Base-by-base conservation (phyloP, 2,797 vertebrate genomes). In the Tangara arthus region DNA sequence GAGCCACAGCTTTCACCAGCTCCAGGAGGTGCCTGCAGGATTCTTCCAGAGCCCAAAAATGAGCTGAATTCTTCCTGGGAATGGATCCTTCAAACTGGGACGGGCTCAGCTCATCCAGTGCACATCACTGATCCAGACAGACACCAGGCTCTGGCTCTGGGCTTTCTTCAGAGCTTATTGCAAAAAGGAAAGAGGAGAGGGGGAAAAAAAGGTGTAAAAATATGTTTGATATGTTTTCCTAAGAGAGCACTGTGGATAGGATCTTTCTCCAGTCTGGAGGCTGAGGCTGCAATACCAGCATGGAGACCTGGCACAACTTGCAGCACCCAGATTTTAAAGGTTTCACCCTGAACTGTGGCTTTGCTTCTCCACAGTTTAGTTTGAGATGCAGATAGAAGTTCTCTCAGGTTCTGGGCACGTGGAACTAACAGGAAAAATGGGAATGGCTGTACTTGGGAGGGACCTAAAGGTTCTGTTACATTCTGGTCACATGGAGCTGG, bases 151-250 rank as follows among this genome's bases (percentile, higher is more conserved):
- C 76, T 16, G 37, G 20, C 55, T 81, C 91, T 91, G 82, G 28
- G 63, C 72, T 86, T 64, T 15, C 42, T 81, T 65, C 65, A 50
- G 56, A 17, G 47, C 30, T 42, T 56, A 20, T 12, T 63, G 63
- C 56, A 60, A 34, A 56, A 56, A 68, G 34, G 8, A 6, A 59
- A 16, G 14, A n/a, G 8, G 5, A 9, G 3, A 42, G 41, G 41
- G 4, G 17, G 1, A 0, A 0, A 1, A 3, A 16, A 50, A 50
- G 23, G 1, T 42, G 14, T 63, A 49, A 77, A 89, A 71, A 68
- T 52, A 44, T 39, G 41, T 44, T 56, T n/a, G n/a, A 44, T 64
- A n/a, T 60, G 35, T 85, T 86, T 91, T 86, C n/a, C 22, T 68
- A 73, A 52, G 56, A 47, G 53, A 10, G 24, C 0, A 0, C 64